Evolutionary conservation across 2,113 vertebrate genomes (phyloP), one percentile per base, ranked within the genome.

Genomic region (Nymphicus hollandicus): DNA sequence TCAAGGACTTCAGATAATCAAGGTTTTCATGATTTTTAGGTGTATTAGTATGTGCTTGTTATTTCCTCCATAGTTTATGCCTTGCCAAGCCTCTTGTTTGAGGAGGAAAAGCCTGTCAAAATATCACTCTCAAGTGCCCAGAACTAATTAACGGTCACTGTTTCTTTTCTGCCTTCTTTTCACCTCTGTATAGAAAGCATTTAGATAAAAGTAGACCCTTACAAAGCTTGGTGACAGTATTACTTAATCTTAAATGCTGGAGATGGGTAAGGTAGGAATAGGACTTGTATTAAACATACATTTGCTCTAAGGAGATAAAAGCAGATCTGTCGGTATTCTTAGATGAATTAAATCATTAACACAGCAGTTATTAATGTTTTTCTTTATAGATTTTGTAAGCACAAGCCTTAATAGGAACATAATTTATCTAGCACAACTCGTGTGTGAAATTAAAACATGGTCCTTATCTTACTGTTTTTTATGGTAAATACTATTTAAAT

Each of bases 171-270:
- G 16, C 17, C 7, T 10, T 68, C 18, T 37, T 52, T 41, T 55
- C 43, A 17, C 7, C 35, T 50, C 20, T 41, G 29, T 8, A 10
- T 50, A 15, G 9, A 58, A 25, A 0, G 0, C 19, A 12, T 81
- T 69, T 65, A 65, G 37, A 27, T 81, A 46, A 80, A 69, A 77
- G 39, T 68, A 63, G 50, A 44, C 65, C 28, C 18, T 90, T n/a
- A 60, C 72, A 86, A 73, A 66, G 23, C 47, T 60, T 47, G 7
- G 28, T 81, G 33, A 41, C 25, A 52, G 7, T 50, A n/a, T 47
- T 87, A 50, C 19, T 77, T 58, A 33, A 47, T 83, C 22, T 69
- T 92, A 77, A 65, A 61, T 69, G 17, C 13, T 79, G 2, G 3
- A 43, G 14, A 53, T 81, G 11, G 41, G 4, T 41, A 37, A 24